A percentile compares a stretch with the other conserved stretches of the same genome.
Evolutionary conservation across 2,797 vertebrate genomes (phyloP).

Genomic region (Streptopelia turtur): DNA sequence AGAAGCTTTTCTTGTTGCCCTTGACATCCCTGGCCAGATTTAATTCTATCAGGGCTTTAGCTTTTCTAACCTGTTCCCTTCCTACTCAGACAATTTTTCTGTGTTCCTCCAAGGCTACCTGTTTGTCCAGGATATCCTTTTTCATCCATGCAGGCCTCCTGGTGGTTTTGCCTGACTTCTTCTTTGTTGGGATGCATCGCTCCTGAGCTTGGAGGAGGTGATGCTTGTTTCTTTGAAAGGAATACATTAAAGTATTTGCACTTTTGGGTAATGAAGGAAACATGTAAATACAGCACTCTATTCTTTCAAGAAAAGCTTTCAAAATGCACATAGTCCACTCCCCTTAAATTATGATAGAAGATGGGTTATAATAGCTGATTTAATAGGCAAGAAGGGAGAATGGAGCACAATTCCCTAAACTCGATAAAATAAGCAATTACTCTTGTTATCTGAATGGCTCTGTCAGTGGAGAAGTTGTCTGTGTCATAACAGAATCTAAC

Average conservation of each 20-base stretch:
- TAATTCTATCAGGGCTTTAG: too few relatives aligned
- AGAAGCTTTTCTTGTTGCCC: too few relatives aligned
- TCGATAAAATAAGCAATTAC: constrained; percentile 82
- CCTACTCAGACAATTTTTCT: too few relatives aligned
- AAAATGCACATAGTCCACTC: constrained; percentile 61
- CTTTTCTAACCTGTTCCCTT: too few relatives aligned
- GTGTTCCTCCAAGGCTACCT: too few relatives aligned
- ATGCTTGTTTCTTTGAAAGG: not conserved
- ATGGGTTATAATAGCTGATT: constrained; percentile 76
- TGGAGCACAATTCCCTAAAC: constrained; percentile 75
- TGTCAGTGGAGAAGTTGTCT: constrained; percentile 66
- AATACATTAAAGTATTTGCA: constrained; percentile 42
- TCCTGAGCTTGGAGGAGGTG: too few relatives aligned
- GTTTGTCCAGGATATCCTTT: too few relatives aligned
- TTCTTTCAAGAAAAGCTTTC: constrained; percentile 73
- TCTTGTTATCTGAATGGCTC: constrained; percentile 73
- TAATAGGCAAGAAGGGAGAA: constrained; percentile 75
- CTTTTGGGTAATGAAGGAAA: constrained; percentile 51
- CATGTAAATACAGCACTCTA: constrained; percentile 51
- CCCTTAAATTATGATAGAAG: constrained; percentile 75
- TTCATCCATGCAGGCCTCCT: too few relatives aligned
- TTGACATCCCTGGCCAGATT: too few relatives aligned
- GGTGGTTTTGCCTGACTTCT: too few relatives aligned
- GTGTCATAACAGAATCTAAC: constrained; percentile 73
- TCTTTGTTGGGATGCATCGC: too few relatives aligned